These are phyloP conservation scores for Ganaspis sp. DNA, from an alignment of 1,140 invertebrate species.

Conservation along the genomic window DNA sequence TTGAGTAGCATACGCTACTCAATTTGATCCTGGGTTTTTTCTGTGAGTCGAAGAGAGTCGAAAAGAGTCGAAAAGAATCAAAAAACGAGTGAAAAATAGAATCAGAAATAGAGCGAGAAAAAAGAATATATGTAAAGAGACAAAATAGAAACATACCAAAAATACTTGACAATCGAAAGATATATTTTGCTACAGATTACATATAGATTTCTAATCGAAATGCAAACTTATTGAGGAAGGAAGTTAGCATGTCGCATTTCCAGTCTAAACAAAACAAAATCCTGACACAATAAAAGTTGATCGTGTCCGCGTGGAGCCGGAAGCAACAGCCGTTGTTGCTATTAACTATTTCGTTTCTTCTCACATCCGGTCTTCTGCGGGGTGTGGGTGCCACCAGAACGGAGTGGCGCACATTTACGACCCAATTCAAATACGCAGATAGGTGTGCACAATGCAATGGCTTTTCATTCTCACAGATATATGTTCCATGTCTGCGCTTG, in stretches of 20 bases:
- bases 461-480: background rate
- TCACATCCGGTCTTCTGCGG: conserved; percentile 48
- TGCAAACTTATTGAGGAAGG: background rate
- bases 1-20: too few relatives aligned
- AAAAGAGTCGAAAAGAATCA: too few relatives aligned
- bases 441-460: background rate
- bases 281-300: conserved; percentile 55
- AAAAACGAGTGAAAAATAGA: too few relatives aligned
- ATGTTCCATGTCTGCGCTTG: background rate
- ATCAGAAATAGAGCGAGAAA: too few relatives aligned
- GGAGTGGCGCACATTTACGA: conserved; percentile 32
- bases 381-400: conserved; percentile 43
- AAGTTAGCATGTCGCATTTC: conserved; percentile 10
- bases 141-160: too few relatives aligned
- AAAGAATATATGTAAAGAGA: too few relatives aligned
- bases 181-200: background rate
- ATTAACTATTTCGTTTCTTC: conserved; percentile 58
- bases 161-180: too few relatives aligned
- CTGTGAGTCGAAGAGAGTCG: too few relatives aligned
- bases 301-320: conserved; percentile 50
- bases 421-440: conserved; percentile 32
- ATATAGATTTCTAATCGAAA: background rate
- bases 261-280: conserved; percentile 40
- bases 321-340: conserved; percentile 56
- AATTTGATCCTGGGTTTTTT: too few relatives aligned